These are phyloP conservation scores for Pavo muticus DNA, from an alignment of 2,113 vertebrate species.

Conservation along the genomic window DNA sequence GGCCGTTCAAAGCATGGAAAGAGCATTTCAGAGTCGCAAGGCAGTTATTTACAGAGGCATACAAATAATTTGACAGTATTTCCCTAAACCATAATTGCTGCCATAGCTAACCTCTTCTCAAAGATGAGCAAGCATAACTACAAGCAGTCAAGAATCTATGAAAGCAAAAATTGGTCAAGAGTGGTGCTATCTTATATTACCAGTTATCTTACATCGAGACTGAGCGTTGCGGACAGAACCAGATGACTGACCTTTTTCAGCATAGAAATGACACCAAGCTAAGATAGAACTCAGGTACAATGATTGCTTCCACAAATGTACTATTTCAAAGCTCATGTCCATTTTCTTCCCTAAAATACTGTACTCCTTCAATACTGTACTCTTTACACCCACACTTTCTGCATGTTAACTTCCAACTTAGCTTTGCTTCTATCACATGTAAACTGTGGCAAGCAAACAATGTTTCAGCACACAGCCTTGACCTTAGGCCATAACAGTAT, in stretches of 20 bases:
- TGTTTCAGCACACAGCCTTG: not conserved
- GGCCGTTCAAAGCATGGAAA: not conserved
- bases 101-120: not conserved
- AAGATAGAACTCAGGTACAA: not conserved
- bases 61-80: not conserved
- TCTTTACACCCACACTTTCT: not conserved
- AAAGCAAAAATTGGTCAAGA: not conserved
- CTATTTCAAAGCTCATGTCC: not conserved
- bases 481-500: not conserved
- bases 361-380: not conserved
- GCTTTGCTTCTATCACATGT: not conserved
- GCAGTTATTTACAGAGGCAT: not conserved
- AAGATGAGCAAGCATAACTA: not conserved
- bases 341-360: not conserved
- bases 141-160: not conserved
- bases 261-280: not conserved
- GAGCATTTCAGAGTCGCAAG: not conserved
- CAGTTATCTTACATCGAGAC: not conserved
- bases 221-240: not conserved
- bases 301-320: not conserved
- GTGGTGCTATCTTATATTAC: not conserved
- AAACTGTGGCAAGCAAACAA: not conserved
- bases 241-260: not conserved
- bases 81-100: not conserved
- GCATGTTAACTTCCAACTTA: not conserved